Evolutionary conservation across 2,113 vertebrate genomes (phyloP).

Genomic region (Sander vitreus): DNA sequence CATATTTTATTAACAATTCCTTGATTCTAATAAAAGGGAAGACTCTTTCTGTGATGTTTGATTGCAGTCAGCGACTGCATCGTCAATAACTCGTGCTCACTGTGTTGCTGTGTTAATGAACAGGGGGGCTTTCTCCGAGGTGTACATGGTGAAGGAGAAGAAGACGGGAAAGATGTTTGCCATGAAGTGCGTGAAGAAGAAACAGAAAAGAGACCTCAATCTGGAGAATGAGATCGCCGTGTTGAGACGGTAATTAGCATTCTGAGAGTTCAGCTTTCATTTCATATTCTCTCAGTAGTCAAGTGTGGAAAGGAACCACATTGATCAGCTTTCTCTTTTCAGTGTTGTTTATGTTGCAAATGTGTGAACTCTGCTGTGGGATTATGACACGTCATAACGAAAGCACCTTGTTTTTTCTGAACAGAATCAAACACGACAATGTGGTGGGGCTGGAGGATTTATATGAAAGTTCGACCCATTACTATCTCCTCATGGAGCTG

Average conservation of each 20-base stretch:
- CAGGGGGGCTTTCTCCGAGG: slow-evolving; percentile 97
- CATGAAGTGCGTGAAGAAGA: slow-evolving; percentile 98
- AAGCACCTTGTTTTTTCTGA: slow-evolving; percentile 24
- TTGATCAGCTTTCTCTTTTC: rapidly evolving
- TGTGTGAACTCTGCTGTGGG: background rate
- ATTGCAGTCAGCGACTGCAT: slow-evolving; percentile 1
- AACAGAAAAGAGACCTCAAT: slow-evolving; percentile 88
- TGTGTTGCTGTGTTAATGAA: slow-evolving; percentile 25
- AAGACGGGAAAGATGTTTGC: slow-evolving; percentile 92
- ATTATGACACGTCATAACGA: background rate
- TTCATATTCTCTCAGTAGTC: background rate
- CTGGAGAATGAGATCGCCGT: slow-evolving; percentile 97
- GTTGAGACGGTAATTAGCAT: slow-evolving; percentile 87
- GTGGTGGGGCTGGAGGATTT: slow-evolving; percentile 95
- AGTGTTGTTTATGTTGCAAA: background rate
- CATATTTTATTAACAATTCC: slow-evolving; percentile 1
- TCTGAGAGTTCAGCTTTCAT: background rate
- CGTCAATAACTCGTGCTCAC: background rate
- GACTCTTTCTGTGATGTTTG: background rate
- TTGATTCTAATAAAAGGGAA: background rate
- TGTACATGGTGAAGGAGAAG: slow-evolving; percentile 95
- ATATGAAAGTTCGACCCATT: slow-evolving; percentile 94
- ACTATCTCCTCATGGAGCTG: slow-evolving; percentile 98
- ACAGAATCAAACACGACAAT: slow-evolving; percentile 97
- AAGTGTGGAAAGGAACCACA: background rate